Conservation (phyloP, 2,888 invertebrate genomes). For the Harpalus rubripes region DNA sequence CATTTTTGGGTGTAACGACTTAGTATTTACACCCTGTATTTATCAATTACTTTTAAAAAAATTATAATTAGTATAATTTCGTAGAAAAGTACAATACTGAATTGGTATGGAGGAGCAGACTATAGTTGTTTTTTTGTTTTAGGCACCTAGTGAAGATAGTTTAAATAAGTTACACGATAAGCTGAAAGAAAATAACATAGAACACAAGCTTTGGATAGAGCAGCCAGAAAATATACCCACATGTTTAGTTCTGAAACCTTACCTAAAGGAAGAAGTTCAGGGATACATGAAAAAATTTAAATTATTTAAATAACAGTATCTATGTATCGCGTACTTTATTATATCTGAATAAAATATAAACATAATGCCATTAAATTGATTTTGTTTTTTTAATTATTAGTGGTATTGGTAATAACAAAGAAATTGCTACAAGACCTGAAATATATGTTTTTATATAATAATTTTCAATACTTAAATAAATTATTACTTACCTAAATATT, state of each 20-base stretch:
- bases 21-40: no score
- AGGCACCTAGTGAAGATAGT: constrained; percentile 88
- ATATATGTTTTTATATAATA: not conserved
- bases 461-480: not conserved
- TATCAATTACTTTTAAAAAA: no score
- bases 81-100: no score
- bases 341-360: constrained; percentile 9
- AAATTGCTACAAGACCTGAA: constrained; percentile 51
- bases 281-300: constrained; percentile 92
- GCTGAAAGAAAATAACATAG: constrained; percentile 86
- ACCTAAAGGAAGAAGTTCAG: constrained; percentile 90
- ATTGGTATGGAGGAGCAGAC: no score
- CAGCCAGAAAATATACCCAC: constrained; percentile 98
- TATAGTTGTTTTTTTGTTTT: constrained; percentile 68
- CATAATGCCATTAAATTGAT: not conserved
- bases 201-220: constrained; percentile 97
- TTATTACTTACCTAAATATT: constrained; percentile 72
- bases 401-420: constrained; percentile 52
- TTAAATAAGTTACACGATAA: constrained; percentile 84
- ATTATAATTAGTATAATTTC: no score
- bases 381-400: constrained; percentile 28
- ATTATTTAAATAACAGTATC: constrained; percentile 81
- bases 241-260: constrained; percentile 95
- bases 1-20: no score
- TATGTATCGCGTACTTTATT: not conserved